These are phyloP conservation scores for Microctonus hyperodae DNA, from an alignment of 2,888 invertebrate species.

Conservation along the genomic window DNA sequence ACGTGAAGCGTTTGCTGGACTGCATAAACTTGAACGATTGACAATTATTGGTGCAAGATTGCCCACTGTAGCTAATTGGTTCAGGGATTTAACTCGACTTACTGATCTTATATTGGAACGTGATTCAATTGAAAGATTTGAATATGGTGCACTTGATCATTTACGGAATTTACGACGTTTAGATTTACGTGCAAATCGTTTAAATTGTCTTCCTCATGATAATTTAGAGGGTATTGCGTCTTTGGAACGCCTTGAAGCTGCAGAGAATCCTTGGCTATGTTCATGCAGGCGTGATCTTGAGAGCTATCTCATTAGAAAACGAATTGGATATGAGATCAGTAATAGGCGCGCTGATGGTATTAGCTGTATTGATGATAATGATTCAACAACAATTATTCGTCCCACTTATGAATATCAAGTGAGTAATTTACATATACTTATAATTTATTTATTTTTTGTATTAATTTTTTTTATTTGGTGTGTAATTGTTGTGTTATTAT, in stretches of 20 bases:
- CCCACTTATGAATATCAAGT: conserved; percentile 34
- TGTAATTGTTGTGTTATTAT: neutral
- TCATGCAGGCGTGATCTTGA: conserved; percentile 41
- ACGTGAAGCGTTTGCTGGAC: conserved; percentile 48
- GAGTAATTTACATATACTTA: conserved; percentile 12
- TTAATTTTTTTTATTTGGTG: neutral
- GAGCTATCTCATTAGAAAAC: conserved; percentile 35
- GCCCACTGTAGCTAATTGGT: conserved; percentile 42
- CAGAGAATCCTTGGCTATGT: conserved; percentile 50
- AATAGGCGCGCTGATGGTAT: conserved; percentile 37
- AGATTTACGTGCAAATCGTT: conserved; percentile 43
- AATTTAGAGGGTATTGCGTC: conserved; percentile 38
- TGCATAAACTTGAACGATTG: conserved; percentile 47
- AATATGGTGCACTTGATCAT: conserved; percentile 40
- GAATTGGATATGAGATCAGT: conserved; percentile 45
- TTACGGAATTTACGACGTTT: conserved; percentile 42
- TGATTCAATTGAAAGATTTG: conserved; percentile 44
- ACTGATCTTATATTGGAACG: conserved; percentile 43
- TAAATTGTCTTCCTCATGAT: conserved; percentile 43
- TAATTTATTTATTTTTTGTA: neutral
- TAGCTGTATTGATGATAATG: conserved; percentile 30
- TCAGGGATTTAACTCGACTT: conserved; percentile 45
- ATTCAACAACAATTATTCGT: neutral
- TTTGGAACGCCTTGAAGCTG: conserved; percentile 42
- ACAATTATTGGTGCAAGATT: conserved; percentile 45